Evolutionary conservation across 2,797 vertebrate genomes (phyloP), one percentile per base, ranked within the genome.

Genomic region (Okamejei kenojei): DNA sequence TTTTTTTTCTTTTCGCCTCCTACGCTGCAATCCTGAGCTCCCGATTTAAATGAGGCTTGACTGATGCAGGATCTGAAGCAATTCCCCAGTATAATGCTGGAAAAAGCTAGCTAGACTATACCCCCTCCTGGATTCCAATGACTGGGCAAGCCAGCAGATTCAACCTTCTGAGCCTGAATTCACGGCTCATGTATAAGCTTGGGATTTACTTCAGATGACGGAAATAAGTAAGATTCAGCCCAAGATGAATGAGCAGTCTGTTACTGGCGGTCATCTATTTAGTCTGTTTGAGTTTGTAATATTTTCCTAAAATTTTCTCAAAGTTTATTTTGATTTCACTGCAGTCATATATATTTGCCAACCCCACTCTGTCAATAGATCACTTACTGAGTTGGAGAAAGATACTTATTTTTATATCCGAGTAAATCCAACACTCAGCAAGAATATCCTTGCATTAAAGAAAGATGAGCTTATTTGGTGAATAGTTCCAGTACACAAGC

Each of bases 221-320:
- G 71, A 74, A 74, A 26, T 74, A 23, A 74, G 71, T 23, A 74
- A 21, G 17, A 74, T 74, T 74, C 71, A 74, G 19, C 71, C 21
- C 71, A 4, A 61, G 58, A 63, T 61, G 81, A 61, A 84, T 84
- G 81, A n/a, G 23, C 26, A 61, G 81, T 38, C 29, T n/a, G 15
- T 32, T 88, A 32, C 61, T 88, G 84, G n/a, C 19, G 84, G 19
- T 86, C 58, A 86, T 63, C 82, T 86, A 88, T 88, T 88, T 65
- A 32, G 7, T 32, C 61, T 86, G n/a, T 32, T 65, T 65, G 61
- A 65, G 61, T 88, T 65, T 88, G 29, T 88, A 19, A 88, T 15
- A 65, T 32, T 88, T 65, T 88, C n/a, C 15, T 17, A 65, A 88
- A 17, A 88, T 19, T 88, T 88, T 88, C 84, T 9, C 29, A 65